Conservation (phyloP, 2,113 vertebrate genomes). For the Sardina pilchardus region DNA sequence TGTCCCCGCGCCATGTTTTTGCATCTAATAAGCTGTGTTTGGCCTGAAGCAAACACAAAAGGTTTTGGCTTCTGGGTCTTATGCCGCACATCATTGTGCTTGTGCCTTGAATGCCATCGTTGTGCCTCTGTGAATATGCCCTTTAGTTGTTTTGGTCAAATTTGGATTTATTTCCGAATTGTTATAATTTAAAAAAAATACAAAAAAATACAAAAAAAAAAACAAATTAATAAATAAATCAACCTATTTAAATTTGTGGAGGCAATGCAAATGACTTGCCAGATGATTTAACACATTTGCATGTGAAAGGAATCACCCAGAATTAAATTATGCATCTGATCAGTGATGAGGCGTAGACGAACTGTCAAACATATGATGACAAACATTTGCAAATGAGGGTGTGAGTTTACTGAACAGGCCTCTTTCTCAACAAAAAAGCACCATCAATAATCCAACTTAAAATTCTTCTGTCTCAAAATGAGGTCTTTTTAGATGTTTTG, state of each 20-base stretch:
- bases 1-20: constrained; percentile 3
- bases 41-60: background rate
- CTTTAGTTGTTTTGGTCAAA: background rate
- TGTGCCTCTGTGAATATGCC: background rate
- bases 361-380: background rate
- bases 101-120: background rate
- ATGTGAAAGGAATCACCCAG: background rate
- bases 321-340: background rate
- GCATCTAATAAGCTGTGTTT: background rate
- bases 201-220: background rate
- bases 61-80: constrained; percentile 39
- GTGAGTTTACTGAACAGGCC: background rate
- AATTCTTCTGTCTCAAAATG: too few species aligned
- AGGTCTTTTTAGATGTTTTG: too few species aligned
- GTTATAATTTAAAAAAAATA: too few species aligned
- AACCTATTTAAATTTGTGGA: background rate
- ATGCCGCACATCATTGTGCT: constrained; percentile 8
- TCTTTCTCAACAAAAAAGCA: background rate
- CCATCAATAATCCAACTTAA: background rate
- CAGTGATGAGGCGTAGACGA: background rate
- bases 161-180: background rate
- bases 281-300: background rate
- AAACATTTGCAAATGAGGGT: background rate
- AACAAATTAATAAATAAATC: background rate
- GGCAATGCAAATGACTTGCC: background rate